Conservation (phyloP, 2,797 vertebrate species). For the Paguma larvata region DNA sequence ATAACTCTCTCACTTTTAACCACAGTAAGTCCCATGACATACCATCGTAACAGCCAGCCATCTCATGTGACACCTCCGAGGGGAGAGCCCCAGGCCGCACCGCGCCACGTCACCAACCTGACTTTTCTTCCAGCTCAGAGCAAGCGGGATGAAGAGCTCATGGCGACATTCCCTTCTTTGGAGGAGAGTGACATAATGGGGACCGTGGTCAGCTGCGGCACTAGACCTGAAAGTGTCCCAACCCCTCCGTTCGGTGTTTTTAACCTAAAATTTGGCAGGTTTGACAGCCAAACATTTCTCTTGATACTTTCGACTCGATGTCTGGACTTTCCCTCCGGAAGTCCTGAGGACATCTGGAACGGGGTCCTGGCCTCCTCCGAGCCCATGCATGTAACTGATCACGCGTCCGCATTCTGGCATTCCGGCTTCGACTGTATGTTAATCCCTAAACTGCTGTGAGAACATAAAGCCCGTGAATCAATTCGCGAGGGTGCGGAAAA, state of each 20-base stretch:
- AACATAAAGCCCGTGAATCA: slow-evolving; percentile 86
- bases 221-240: not conserved
- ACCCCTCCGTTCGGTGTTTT: not conserved
- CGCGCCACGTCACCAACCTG: slow-evolving; percentile 83
- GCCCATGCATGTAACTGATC: slow-evolving; percentile 69
- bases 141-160: slow-evolving; percentile 68
- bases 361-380: not conserved
- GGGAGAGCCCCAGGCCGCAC: slow-evolving; percentile 83
- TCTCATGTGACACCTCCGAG: slow-evolving; percentile 86
- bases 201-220: slow-evolving; percentile 76
- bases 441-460: slow-evolving; percentile 77
- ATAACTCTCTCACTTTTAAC: slow-evolving; percentile 98
- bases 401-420: slow-evolving; percentile 87
- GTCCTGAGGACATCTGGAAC: not conserved
- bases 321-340: not conserved
- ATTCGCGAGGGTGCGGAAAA: slow-evolving; percentile 87
- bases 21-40: slow-evolving; percentile 95
- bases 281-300: not conserved
- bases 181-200: slow-evolving; percentile 86
- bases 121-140: slow-evolving; percentile 85
- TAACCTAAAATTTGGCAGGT: not conserved
- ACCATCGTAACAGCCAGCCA: slow-evolving; percentile 87
- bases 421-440: slow-evolving; percentile 61
- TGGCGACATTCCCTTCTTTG: slow-evolving; percentile 70
- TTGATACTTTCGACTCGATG: not conserved